Percentiles rank a stretch among this genome's conserved stretches.
These are phyloP conservation scores for Azorinus chamasolen DNA, from an alignment of 2,888 invertebrate genomes.

Conservation along the genomic window DNA sequence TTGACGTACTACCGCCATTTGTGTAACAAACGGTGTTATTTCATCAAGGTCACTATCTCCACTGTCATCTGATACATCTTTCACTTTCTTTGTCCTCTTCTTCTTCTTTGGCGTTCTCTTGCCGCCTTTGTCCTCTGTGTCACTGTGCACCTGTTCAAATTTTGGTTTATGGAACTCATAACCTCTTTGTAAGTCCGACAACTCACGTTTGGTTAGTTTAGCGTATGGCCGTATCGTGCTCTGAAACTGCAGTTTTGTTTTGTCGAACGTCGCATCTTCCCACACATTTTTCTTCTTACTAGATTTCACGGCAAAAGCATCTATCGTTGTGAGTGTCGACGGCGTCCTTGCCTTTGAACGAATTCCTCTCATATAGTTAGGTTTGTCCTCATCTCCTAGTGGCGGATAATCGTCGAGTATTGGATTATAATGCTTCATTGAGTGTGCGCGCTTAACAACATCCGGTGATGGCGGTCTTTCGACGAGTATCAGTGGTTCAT, in stretches of 20 bases:
- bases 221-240: slow-evolving; percentile 75
- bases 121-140: slow-evolving; percentile 34
- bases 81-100: slow-evolving; percentile 20
- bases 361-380: slow-evolving; percentile 78
- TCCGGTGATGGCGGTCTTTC: slow-evolving; percentile 78
- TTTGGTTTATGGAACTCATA: slow-evolving; percentile 76
- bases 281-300: slow-evolving; percentile 80
- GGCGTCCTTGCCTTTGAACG: slow-evolving; percentile 73
- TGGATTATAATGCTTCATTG: slow-evolving; percentile 56
- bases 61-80: slow-evolving; percentile 28
- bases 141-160: slow-evolving; percentile 45
- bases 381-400: slow-evolving; percentile 59
- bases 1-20: slow-evolving; percentile 66
- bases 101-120: slow-evolving; percentile 3
- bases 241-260: slow-evolving; percentile 68
- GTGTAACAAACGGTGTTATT: slow-evolving; percentile 70
- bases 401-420: slow-evolving; percentile 36
- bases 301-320: slow-evolving; percentile 76
- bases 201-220: slow-evolving; percentile 71
- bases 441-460: slow-evolving; percentile 54
- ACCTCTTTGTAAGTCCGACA: slow-evolving; percentile 71
- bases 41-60: slow-evolving; percentile 58
- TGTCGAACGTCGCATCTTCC: slow-evolving; percentile 75
- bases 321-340: slow-evolving; percentile 78
- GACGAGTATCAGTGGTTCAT: slow-evolving; percentile 80